phyloP scores from a whole-genome alignment of 1,140 invertebrate genomes.

The Danaus plexippus region DNA sequence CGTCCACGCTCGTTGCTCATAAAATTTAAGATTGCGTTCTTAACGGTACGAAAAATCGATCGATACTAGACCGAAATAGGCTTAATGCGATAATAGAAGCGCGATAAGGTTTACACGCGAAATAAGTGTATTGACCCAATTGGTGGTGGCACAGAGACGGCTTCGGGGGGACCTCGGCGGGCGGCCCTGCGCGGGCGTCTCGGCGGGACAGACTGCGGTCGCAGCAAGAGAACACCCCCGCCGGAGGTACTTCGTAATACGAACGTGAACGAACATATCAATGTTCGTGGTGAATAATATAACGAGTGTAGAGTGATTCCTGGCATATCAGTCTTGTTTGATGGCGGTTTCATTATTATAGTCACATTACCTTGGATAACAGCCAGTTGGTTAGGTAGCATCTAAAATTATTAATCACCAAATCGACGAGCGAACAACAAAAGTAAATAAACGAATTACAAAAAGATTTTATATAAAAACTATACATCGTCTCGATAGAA shows the following conservation, averaged over 20 bases:
- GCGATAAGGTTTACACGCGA: constrained; percentile 66
- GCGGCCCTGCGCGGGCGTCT: constrained; percentile 56
- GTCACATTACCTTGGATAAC: constrained; percentile 45
- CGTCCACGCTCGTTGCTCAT: constrained; percentile 45
- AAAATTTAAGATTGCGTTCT: constrained; percentile 52
- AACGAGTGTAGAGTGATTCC: constrained; percentile 41
- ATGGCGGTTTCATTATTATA: constrained; percentile 13
- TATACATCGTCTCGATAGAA: too few relatives aligned
- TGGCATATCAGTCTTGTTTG: constrained; percentile 13
- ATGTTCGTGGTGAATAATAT: constrained; percentile 62
- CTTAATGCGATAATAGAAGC: constrained; percentile 65
- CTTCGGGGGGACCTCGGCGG: constrained; percentile 54
- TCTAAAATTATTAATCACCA: too few relatives aligned
- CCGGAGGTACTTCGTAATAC: constrained; percentile 47
- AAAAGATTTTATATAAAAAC: too few relatives aligned
- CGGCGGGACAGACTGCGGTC: constrained; percentile 55
- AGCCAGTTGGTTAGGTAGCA: constrained; percentile 29
- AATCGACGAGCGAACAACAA: too few relatives aligned
- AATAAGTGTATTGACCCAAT: constrained; percentile 64
- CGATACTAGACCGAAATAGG: constrained; percentile 59
- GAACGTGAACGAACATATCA: constrained; percentile 56
- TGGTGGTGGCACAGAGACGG: constrained; percentile 47
- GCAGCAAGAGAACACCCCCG: constrained; percentile 48
- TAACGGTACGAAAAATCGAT: constrained; percentile 44
- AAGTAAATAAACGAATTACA: too few relatives aligned